Conservation (phyloP, 2,888 invertebrate species). For the Sesia apiformis region DNA sequence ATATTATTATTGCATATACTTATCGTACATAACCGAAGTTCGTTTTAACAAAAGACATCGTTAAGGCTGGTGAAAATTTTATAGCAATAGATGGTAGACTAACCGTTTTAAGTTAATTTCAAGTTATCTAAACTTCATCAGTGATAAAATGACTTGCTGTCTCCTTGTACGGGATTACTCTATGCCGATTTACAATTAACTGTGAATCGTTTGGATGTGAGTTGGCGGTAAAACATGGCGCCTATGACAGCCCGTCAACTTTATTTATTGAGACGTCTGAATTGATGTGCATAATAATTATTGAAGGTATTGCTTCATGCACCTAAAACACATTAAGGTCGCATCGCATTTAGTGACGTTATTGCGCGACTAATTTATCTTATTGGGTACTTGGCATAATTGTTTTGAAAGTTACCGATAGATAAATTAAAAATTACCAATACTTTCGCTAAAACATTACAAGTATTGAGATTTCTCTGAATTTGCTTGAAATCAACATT, state of each 20-base stretch:
- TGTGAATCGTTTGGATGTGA: neutral
- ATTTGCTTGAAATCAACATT: no score
- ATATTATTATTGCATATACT: no score
- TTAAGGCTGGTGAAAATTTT: neutral
- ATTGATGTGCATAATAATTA: conserved; percentile 5
- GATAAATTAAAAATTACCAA: no score
- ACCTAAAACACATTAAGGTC: neutral
- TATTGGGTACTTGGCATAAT: neutral
- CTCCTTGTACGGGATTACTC: conserved; percentile 26
- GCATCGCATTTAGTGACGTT: neutral
- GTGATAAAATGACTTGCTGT: conserved; percentile 30
- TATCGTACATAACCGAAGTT: no score
- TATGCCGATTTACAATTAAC: conserved; percentile 20
- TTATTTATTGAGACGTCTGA: conserved; percentile 7
- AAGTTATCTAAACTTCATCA: conserved; percentile 37
- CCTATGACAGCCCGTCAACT: conserved; percentile 4
- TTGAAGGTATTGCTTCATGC: neutral
- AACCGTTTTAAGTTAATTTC: conserved; percentile 21
- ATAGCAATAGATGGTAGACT: conserved; percentile 7
- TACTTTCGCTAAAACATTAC: no score
- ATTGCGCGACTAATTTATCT: neutral
- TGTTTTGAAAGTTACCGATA: no score
- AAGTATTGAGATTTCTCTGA: no score
- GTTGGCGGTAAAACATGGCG: neutral
- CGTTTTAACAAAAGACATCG: no score